Percentiles rank a stretch among this genome's conserved stretches.
Evolutionary conservation across 2,113 vertebrate species (phyloP).

Genomic region (Crotalus horridus): DNA sequence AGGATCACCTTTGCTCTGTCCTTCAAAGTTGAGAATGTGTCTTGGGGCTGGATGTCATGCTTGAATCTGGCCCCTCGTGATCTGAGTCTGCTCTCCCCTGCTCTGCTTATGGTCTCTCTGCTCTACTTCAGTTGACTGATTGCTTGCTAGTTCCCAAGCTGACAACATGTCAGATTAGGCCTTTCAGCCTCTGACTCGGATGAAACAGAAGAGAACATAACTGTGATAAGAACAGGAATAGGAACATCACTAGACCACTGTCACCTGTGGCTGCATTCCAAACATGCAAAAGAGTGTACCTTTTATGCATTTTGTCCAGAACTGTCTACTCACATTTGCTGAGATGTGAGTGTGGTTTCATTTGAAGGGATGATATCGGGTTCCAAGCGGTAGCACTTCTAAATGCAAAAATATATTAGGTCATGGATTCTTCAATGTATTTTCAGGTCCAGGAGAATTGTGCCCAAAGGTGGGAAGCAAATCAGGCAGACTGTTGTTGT

Average conservation of each 20-base stretch:
- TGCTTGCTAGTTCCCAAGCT: neutral
- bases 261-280: neutral
- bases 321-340: neutral
- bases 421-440: neutral
- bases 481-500: neutral
- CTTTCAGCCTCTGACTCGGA: neutral
- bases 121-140: neutral
- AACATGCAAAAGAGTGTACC: neutral
- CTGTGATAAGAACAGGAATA: neutral
- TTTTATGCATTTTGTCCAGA: neutral
- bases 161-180: neutral
- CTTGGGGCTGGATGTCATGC: neutral
- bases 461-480: neutral
- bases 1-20: neutral
- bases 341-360: neutral
- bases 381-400: neutral
- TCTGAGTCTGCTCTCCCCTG: neutral
- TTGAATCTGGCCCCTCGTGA: neutral
- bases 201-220: neutral
- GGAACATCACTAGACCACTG: neutral
- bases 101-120: neutral
- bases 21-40: neutral
- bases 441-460: neutral
- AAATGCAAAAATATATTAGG: neutral
- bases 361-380: neutral